A percentile compares a stretch with the other conserved stretches of the same genome.
phyloP scores from a whole-genome alignment of 2,888 invertebrate genomes.

The Andrena dorsata region DNA sequence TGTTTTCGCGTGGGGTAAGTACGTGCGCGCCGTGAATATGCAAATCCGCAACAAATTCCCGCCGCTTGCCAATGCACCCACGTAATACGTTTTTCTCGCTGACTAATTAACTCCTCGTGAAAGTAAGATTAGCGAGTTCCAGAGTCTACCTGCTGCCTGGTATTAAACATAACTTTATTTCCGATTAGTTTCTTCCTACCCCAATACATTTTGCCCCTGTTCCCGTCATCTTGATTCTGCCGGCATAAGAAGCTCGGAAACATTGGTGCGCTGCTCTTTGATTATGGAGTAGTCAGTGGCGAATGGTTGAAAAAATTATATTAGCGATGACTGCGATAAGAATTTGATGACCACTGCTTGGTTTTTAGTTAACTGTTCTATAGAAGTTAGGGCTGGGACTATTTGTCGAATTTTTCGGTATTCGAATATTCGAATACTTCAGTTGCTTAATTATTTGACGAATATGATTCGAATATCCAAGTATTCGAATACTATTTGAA shows the following conservation, averaged over 20 bases:
- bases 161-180: constrained; percentile 70
- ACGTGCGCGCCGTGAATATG: constrained; percentile 77
- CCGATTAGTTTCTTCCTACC: constrained; percentile 62
- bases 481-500: too few relatives aligned
- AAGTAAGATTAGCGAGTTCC: constrained; percentile 78
- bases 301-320: background rate
- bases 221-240: background rate
- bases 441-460: too few relatives aligned
- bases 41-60: constrained; percentile 77
- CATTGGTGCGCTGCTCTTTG: background rate
- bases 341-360: too few relatives aligned
- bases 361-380: too few relatives aligned
- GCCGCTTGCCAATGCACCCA: constrained; percentile 61
- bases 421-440: too few relatives aligned
- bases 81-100: constrained; percentile 72
- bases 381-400: too few relatives aligned
- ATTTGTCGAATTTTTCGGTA: too few relatives aligned
- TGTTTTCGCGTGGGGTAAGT: constrained; percentile 74
- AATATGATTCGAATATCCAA: too few relatives aligned
- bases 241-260: background rate
- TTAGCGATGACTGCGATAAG: too few relatives aligned
- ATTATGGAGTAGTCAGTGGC: background rate
- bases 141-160: constrained; percentile 37
- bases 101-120: constrained; percentile 76
- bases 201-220: background rate